phyloP scores from a whole-genome alignment of 2,888 invertebrate genomes.

The Chloromyia formosa region DNA sequence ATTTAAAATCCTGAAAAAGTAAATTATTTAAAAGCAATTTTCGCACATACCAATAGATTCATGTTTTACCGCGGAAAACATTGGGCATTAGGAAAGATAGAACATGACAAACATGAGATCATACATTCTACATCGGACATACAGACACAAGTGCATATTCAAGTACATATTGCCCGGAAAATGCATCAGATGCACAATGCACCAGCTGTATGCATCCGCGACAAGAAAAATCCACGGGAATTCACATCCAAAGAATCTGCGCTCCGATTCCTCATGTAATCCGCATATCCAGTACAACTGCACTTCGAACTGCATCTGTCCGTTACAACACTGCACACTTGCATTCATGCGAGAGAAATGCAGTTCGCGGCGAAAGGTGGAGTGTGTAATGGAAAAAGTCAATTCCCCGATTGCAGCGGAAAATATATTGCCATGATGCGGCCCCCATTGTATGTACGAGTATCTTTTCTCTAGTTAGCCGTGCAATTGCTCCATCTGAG shows the following conservation, averaged over 20 bases:
- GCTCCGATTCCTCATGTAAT: slow-evolving; percentile 65
- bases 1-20: too few relatives aligned
- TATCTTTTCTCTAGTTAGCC: not conserved
- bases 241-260: slow-evolving; percentile 51
- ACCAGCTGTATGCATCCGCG: not conserved
- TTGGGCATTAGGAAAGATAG: too few relatives aligned
- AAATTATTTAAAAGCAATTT: too few relatives aligned
- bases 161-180: too few relatives aligned
- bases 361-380: not conserved
- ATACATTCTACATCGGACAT: too few relatives aligned
- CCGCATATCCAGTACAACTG: slow-evolving; percentile 64
- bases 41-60: too few relatives aligned
- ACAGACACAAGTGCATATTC: too few relatives aligned
- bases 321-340: slow-evolving; percentile 31
- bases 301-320: slow-evolving; percentile 54
- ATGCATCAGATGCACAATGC: not conserved
- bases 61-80: too few relatives aligned
- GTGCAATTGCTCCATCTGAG: not conserved
- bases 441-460: too few relatives aligned
- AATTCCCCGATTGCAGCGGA: not conserved
- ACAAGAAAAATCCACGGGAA: too few relatives aligned
- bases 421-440: not conserved
- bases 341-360: not conserved
- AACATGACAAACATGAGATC: too few relatives aligned
- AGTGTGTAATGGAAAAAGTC: not conserved